Base-by-base conservation (phyloP, 1,140 invertebrate species). In the Wasmannia auropunctata region DNA sequence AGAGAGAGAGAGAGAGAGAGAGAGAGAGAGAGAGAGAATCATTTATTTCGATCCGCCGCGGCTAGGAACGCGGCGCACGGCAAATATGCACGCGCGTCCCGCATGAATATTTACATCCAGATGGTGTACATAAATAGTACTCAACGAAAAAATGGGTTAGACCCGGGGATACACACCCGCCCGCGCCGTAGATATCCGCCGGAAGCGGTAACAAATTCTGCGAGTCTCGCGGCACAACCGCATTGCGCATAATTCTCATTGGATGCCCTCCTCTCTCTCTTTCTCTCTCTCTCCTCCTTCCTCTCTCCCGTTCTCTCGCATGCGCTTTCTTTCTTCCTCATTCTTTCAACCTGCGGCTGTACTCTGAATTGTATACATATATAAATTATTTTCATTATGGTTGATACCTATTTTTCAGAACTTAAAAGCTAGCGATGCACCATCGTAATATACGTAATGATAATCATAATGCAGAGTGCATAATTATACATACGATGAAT, bases 81-180 rank as follows among this genome's bases (percentile, higher is more conserved):
- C 49, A 88, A 81, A 86, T 62, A 65, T 74, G 63, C 43, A 28
- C 76, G 22, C 56, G 69, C 76, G 46, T 69, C 28, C 83, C 76
- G 72, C 87, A 90, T 90, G 88, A 90, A 90, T 90, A 90, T 90
- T 90, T 90, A 90, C 88, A 89, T 81, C 60, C 77, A 86, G 56
- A 49, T 75, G 75, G 25, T 51, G 76, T 86, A 81, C 80, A 89
- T 84, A 90, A 90, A 90, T 89, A 90, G 77, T n/a, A 60, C 60
- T 75, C 69, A 31, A 56, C 49, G 80, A 79, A 89, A 88, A 90
- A 90, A 89, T 89, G 67, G 79, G 85, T 89, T 89, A 85, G 81
- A 87, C 22, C 49, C 25, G 54, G 74, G 31, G n/a, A n/a, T n/a
- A 43, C 67, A 67, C 74, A 40, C 76, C 77, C 37, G 14, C 65